Conservation (phyloP, 23 tunicate genomes). For the Ciona savignyi region DNA sequence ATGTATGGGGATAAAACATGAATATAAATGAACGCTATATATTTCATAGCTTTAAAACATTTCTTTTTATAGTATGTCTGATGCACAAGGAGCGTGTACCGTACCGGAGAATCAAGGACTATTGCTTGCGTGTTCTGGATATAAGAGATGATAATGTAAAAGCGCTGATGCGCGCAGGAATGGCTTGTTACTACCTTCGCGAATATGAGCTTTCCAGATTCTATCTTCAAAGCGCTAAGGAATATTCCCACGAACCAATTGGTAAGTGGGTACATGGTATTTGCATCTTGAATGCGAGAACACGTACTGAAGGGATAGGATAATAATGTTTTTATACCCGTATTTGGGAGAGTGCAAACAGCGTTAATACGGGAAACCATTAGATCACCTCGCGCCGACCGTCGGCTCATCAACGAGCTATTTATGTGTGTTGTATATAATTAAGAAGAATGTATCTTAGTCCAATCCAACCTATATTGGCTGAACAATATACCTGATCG, state of each 20-base stretch:
- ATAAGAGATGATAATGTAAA: conserved; percentile 81
- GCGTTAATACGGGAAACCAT: background rate
- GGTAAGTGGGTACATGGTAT: conserved; percentile 19
- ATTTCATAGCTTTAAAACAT: too few species aligned
- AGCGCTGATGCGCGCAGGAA: conserved; percentile 70
- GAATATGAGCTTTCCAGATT: conserved; percentile 80
- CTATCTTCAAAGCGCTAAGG: conserved; percentile 72
- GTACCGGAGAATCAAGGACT: conserved; percentile 72
- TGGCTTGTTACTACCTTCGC: conserved; percentile 87
- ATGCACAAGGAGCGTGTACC: conserved; percentile 79
- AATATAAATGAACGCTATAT: too few species aligned
- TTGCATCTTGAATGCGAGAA: too few species aligned
- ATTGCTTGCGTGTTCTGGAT: conserved; percentile 55
- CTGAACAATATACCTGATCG: too few species aligned
- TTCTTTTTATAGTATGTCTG: conserved; percentile 51
- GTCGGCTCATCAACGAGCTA: too few species aligned
- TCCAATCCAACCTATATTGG: too few species aligned
- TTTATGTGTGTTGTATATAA: too few species aligned
- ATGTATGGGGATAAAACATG: too few species aligned
- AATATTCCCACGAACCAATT: conserved; percentile 65
- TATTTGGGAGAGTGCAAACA: background rate
- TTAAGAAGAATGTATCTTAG: too few species aligned
- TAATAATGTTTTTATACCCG: background rate
- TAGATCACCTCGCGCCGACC: too few species aligned
- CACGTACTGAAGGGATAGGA: background rate